Base-by-base conservation (phyloP, 2,113 vertebrate genomes). In the Genyomyrus donnyi region DNA sequence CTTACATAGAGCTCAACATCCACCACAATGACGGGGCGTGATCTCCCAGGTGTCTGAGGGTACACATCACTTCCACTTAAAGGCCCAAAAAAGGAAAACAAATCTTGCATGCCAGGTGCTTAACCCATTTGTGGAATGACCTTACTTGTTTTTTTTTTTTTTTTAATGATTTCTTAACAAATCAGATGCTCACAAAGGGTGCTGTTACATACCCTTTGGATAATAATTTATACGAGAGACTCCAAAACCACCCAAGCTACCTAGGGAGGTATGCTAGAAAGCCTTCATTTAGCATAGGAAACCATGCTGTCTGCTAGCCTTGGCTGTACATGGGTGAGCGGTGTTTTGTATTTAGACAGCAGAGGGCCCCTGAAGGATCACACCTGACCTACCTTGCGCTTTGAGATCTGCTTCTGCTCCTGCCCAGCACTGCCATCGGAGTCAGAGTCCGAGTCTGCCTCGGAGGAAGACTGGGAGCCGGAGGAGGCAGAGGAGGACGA, bases 401-500 rank as follows among this genome's bases (percentile, higher is more conserved):
- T 94, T 35, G 90, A 27, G 1, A 39, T 88, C 0, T 48, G 87
- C 0, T 83, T 93, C 88, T 92, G 94, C 90, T 92, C 89, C 74
- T 91, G 93, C 21, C 91, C 84, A 13, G 62, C 10, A 31, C 62
- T 13, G 0, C 90, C 5, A 5, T 90, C 89, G 0, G 94, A 88
- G 88, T 94, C 94, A 0, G 93, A 95, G 31, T 94, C 94, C 0
- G 94, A 93, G 56, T 96, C 94, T 5, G 92, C 92, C 45, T 93
- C 95, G 0, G 96, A 97, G 52, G 95, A 96, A 0, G 96, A 96
- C 48, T 95, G 95, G 0, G 97, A 97, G 1, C 88, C 92, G 4
- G 97, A 97, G 74, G 97, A 98, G 93, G 93, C 96, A 39, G 85
- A 50, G 7, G 97, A 97, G 70, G 97, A 98, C 92, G 93, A 96